Conservation (phyloP, 2,113 vertebrate genomes). For the Macrotus californicus region DNA sequence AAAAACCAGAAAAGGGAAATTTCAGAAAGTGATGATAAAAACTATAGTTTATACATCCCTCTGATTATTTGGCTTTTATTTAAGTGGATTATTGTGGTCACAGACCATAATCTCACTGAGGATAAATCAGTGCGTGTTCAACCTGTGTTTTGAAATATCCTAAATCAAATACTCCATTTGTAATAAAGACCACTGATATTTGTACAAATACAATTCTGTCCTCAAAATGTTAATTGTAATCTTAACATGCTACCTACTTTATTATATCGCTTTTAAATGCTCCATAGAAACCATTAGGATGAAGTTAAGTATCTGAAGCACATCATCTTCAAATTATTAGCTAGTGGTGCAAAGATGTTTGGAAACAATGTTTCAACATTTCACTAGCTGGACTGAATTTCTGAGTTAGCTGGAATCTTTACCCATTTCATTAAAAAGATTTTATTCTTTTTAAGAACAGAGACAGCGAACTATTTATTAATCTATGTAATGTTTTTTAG, state of each 20-base stretch:
- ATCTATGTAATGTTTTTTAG: constrained; percentile 36
- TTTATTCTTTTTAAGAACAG: constrained; percentile 46
- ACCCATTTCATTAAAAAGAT: constrained; percentile 8
- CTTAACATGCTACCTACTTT: constrained; percentile 30
- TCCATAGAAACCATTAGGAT: constrained; percentile 43
- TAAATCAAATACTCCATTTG: constrained; percentile 41
- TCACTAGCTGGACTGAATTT: constrained; percentile 40
- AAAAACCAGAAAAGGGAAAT: constrained; percentile 50
- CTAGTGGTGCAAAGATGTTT: constrained; percentile 26
- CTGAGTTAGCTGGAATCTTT: constrained; percentile 32
- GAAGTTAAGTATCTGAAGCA: constrained; percentile 60
- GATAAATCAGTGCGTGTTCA: background rate
- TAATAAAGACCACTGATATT: constrained; percentile 43
- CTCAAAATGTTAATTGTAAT: constrained; percentile 37
- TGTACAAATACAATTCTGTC: constrained; percentile 25
- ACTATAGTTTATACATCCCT: background rate
- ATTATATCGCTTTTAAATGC: constrained; percentile 31
- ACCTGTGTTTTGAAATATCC: constrained; percentile 45
- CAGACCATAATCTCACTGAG: constrained; percentile 38
- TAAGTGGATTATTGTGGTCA: constrained; percentile 29
- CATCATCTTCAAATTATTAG: constrained; percentile 49
- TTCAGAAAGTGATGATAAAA: constrained; percentile 41
- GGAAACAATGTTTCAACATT: background rate
- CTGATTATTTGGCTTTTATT: constrained; percentile 55
- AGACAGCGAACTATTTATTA: constrained; percentile 44